These are phyloP conservation scores for Eulemur mongoz DNA, from an alignment of 2,797 vertebrate species.

Conservation along the genomic window DNA sequence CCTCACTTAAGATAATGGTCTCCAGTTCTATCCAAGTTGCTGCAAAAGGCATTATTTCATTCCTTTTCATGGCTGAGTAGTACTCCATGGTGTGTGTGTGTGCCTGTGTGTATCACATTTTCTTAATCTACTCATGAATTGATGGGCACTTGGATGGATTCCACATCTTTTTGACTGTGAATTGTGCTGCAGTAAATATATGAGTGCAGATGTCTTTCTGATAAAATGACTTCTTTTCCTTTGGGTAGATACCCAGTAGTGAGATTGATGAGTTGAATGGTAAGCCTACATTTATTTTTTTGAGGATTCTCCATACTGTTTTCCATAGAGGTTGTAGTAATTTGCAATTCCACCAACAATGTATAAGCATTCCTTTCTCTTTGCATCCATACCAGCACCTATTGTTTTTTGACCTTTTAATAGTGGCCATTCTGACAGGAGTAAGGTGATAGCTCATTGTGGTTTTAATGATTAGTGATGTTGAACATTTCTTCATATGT, in stretches of 20 bases:
- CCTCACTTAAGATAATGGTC: background rate
- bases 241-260: background rate
- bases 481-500: background rate
- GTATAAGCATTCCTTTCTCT: background rate
- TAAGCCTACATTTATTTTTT: background rate
- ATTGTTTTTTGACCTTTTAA: background rate
- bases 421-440: background rate
- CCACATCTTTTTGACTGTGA: background rate
- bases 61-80: background rate
- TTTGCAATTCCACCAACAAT: background rate
- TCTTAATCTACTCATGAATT: background rate
- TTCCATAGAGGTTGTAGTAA: background rate
- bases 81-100: too few relatives aligned
- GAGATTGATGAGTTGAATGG: too few relatives aligned
- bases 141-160: background rate
- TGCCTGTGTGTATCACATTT: background rate
- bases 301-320: background rate
- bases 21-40: background rate
- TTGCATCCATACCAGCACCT: background rate
- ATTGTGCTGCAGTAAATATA: background rate
- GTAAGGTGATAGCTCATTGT: background rate
- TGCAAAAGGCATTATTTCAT: background rate
- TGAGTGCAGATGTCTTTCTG: background rate
- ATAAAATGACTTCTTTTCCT: background rate
- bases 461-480: background rate